Percentiles rank a stretch among this genome's conserved stretches.
phyloP scores from a whole-genome alignment of 2,113 vertebrate genomes.

The Neopipo cinnamomea region DNA sequence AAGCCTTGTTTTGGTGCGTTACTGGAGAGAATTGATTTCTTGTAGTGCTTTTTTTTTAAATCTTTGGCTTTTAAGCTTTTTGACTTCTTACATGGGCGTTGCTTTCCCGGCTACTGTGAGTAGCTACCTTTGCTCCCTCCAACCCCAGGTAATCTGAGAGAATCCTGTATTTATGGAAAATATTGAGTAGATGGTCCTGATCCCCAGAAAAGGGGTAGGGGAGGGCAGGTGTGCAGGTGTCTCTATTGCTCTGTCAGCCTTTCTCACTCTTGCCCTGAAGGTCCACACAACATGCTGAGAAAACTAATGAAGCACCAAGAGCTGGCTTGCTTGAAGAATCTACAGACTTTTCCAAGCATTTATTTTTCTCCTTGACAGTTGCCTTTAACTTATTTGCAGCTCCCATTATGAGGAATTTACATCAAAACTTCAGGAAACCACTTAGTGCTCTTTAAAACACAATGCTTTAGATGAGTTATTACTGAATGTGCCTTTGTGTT shows the following conservation, averaged over 20 bases:
- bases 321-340: neutral
- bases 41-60: neutral
- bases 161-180: neutral
- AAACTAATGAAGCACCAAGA: neutral
- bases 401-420: neutral
- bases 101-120: neutral
- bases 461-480: neutral
- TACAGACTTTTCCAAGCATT: neutral
- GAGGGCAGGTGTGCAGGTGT: neutral
- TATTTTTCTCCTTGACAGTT: neutral
- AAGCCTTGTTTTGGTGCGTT: neutral
- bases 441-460: neutral
- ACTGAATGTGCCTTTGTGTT: neutral
- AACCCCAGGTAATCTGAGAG: neutral
- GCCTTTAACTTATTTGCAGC: neutral
- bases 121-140: neutral
- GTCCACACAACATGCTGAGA: neutral
- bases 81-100: neutral
- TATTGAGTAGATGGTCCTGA: neutral
- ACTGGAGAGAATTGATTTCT: neutral
- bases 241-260: neutral
- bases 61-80: neutral
- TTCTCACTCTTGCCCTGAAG: neutral
- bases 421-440: neutral
- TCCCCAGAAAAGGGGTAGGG: neutral